phyloP scores from a whole-genome alignment of 2,888 invertebrate genomes.

The Mythimna lalbum region DNA sequence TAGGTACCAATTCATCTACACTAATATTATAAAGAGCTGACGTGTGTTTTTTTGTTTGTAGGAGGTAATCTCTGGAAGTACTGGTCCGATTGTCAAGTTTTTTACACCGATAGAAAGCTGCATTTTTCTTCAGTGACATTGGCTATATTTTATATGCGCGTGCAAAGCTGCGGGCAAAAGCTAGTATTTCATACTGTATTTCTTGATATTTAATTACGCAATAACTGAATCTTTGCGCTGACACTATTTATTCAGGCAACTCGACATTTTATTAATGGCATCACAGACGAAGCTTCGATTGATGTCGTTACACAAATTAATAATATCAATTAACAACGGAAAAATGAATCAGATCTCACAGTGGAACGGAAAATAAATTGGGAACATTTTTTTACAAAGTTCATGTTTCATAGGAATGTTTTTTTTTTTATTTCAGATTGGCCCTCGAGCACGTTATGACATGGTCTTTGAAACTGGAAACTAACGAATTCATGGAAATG shows the following conservation, averaged over 20 bases:
- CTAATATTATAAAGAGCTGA: too few species aligned
- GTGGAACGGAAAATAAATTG: conserved; percentile 30
- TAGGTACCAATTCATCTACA: too few species aligned
- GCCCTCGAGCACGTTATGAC: not conserved
- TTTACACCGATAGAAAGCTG: too few species aligned
- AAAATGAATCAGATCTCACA: conserved; percentile 29
- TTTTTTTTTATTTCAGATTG: conserved; percentile 15
- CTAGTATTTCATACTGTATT: not conserved
- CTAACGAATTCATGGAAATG: not conserved
- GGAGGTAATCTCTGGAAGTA: too few species aligned
- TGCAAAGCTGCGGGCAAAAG: too few species aligned
- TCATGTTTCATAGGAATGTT: conserved; percentile 13
- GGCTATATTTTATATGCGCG: too few species aligned
- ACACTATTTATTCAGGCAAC: not conserved
- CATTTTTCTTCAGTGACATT: too few species aligned
- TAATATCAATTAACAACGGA: conserved; percentile 43
- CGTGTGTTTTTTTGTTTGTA: too few species aligned
- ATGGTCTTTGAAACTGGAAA: conserved; percentile 3
- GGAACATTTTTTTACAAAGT: conserved; percentile 17
- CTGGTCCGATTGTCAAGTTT: too few species aligned
- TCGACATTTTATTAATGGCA: conserved; percentile 26
- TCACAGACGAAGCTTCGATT: conserved; percentile 5
- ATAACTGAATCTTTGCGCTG: not conserved
- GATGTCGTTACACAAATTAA: conserved; percentile 35
- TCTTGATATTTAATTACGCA: not conserved